These are phyloP conservation scores for Conchocele bisecta DNA, from an alignment of 2,888 invertebrate genomes.

Conservation along the genomic window DNA sequence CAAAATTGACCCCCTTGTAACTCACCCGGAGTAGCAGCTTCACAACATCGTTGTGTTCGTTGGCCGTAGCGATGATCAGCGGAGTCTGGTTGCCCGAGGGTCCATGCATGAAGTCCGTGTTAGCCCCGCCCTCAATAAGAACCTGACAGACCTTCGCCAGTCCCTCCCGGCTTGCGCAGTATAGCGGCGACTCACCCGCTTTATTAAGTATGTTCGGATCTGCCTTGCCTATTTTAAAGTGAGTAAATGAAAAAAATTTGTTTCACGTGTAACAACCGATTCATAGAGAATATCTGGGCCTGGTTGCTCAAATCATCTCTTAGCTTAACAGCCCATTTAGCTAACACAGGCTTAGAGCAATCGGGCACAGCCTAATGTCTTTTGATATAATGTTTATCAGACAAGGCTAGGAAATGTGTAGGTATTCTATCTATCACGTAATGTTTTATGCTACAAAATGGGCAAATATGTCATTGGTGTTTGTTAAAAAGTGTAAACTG, in stretches of 20 bases:
- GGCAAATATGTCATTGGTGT: background rate
- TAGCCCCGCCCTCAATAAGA: conserved; percentile 62
- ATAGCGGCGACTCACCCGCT: conserved; percentile 65
- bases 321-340: no score
- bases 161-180: conserved; percentile 65
- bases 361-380: background rate
- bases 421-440: no score
- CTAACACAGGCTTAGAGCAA: background rate
- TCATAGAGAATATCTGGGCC: background rate
- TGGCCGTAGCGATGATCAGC: conserved; percentile 69
- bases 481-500: no score
- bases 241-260: background rate
- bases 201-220: conserved; percentile 55
- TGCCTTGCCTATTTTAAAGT: conserved; percentile 59
- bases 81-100: conserved; percentile 62
- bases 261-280: background rate
- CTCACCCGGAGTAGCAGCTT: conserved; percentile 68
- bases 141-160: conserved; percentile 49
- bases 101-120: conserved; percentile 60
- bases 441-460: no score
- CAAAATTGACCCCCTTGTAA: no score
- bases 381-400: no score
- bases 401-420: no score
- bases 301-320: no score
- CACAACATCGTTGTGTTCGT: conserved; percentile 67